Conservation (phyloP, 2,797 vertebrate genomes). For the Zenarchopterus dispar region DNA sequence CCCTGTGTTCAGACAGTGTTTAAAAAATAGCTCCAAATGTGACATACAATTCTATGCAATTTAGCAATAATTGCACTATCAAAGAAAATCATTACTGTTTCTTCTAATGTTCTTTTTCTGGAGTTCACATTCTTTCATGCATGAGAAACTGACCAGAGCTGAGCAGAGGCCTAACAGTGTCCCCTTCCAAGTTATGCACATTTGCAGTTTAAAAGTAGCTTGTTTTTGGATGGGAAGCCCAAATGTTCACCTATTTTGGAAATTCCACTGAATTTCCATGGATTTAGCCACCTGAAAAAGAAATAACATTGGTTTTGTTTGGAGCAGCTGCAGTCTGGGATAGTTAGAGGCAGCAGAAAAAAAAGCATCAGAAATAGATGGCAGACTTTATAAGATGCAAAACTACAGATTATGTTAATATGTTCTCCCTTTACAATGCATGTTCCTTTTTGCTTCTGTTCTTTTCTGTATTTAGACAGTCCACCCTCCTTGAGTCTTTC, state of each 20-base stretch:
- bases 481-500: constrained; percentile 25
- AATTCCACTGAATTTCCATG: constrained; percentile 46
- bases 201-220: constrained; percentile 43
- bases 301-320: too few relatives aligned
- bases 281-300: constrained; percentile 39
- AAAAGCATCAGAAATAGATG: too few relatives aligned
- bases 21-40: constrained; percentile 40
- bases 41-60: constrained; percentile 55
- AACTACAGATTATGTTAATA: constrained; percentile 6
- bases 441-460: constrained; percentile 16
- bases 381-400: constrained; percentile 3
- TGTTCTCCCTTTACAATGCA: background rate
- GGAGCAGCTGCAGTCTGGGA: too few relatives aligned
- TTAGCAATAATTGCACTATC: constrained; percentile 53
- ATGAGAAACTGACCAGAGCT: constrained; percentile 37
- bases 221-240: constrained; percentile 40
- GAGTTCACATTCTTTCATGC: constrained; percentile 38
- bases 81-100: constrained; percentile 58
- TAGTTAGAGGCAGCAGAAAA: too few relatives aligned
- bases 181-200: constrained; percentile 39
- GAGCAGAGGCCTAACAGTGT: background rate
- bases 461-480: constrained; percentile 32
- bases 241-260: constrained; percentile 56
- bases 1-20: constrained; percentile 19
- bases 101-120: constrained; percentile 28